Evolutionary conservation across 2,797 vertebrate species (phyloP), one percentile per base, ranked within the genome.

Genomic region (Scomberomorus guttatus): DNA sequence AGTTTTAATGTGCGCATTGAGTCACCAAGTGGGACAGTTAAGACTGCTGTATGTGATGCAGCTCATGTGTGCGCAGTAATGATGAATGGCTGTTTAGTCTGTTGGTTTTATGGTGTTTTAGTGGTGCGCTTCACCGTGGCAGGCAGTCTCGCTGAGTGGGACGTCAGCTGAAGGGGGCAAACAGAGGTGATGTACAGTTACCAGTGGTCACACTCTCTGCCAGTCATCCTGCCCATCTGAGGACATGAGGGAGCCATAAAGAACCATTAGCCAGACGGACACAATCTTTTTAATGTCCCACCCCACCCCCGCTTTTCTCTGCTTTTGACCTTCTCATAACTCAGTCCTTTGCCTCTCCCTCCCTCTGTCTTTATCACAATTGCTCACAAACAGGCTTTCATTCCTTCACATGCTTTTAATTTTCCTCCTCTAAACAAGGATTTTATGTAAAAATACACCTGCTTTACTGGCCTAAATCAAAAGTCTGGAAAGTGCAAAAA

Each of bases 11-110:
- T 89, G 87, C 56, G 71, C 69, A 75, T 91, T 91, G 94, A 95
- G 93, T 94, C 94, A 95, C 87, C 14, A 89, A 93, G 92, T 89
- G 89, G 89, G 94, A 90, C 86, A 68, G 89, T 90, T 87, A 69
- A 89, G 88, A 78, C 88, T 80, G 81, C 85, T 70, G 85, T 81
- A 88, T 91, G 90, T 82, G 90, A 91, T 82, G 88, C 81, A 66
- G 89, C 87, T 90, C 85, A 80, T 92, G 90, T 82, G 88, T 92
- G 91, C 72, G 69, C 84, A 44, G 90, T 93, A 86, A 93, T 94
- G 94, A 94, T 93, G 92, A 94, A 95, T 90, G 90, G 89, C 88
- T 95, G 94, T 95, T 95, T 95, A 95, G 94, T 95, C 95, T 95
- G 92, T 93, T 77, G 92, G 84, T 95, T 94, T 94, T 94, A 95